These are phyloP conservation scores for Oryctolagus cuniculus DNA, from an alignment of 2,113 vertebrate genomes.

Conservation along the genomic window mOryCun1.1 NC_091451.1:19231001-19231500, in stretches of 20 bases:
- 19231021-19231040: not conserved
- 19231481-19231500: not conserved
- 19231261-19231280: too few species aligned
- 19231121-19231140: not conserved
- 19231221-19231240: too few species aligned
- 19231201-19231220: too few species aligned
- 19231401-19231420: not conserved
- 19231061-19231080: not conserved
- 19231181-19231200: too few species aligned
- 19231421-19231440: not conserved
- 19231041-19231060: conserved; percentile 6
- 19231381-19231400: not conserved
- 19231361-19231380: too few species aligned
- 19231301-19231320: too few species aligned
- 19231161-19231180: too few species aligned
- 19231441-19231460: not conserved
- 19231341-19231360: too few species aligned
- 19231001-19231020: too few species aligned
- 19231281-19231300: too few species aligned
- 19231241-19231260: too few species aligned
- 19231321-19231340: too few species aligned
- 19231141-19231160: not conserved
- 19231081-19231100: conserved; percentile 16
- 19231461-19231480: not conserved
- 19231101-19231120: not conserved